phyloP scores from a whole-genome alignment of 2,113 vertebrate genomes.

The Pterocles gutturalis region DNA sequence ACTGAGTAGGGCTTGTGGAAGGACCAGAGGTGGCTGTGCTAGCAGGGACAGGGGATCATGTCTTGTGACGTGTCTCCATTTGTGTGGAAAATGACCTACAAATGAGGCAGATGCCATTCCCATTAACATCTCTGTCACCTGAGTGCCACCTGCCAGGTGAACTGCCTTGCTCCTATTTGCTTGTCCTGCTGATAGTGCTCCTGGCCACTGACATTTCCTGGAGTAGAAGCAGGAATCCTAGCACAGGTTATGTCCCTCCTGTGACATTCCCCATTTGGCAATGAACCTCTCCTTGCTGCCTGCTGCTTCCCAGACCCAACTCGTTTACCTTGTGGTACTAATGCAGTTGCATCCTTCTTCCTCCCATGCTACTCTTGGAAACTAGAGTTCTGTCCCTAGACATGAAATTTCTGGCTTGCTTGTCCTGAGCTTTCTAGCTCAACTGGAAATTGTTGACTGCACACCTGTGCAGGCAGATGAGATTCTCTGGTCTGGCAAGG shows the following conservation, averaged over 20 bases:
- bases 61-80: not conserved
- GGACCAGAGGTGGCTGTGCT: not conserved
- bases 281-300: not conserved
- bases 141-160: not conserved
- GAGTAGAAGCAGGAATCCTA: not conserved
- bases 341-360: not conserved
- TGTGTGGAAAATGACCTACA: too few relatives aligned
- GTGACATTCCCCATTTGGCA: not conserved
- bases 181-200: not conserved
- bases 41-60: not conserved
- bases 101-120: not conserved
- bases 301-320: not conserved
- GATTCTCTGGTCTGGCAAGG: not conserved
- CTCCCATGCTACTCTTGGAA: not conserved
- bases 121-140: not conserved
- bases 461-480: not conserved
- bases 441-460: not conserved
- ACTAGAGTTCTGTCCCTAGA: not conserved
- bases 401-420: not conserved
- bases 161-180: not conserved
- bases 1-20: not conserved
- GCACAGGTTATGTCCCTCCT: not conserved
- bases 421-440: not conserved
- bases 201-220: not conserved
- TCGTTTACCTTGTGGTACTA: not conserved